Base-by-base conservation (phyloP, 2,888 invertebrate genomes). In the Hoplodrina ambigua region DNA sequence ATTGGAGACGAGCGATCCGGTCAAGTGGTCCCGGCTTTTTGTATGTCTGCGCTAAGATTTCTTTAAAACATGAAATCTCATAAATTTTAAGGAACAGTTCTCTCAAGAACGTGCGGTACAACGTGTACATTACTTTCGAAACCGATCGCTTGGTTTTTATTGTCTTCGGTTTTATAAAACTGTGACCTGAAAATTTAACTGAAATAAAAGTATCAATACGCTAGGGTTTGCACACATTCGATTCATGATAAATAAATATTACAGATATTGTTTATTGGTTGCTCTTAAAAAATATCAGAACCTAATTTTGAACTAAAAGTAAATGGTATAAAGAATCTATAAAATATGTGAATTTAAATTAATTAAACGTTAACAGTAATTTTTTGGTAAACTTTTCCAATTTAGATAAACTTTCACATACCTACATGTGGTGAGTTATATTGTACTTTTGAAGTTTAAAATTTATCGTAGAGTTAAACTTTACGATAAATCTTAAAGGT, bases 1-100 rank as follows among this genome's bases (percentile, higher is more conserved):
- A 86, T 87, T 82, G 88, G 87, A 91, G 89, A 90, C 90, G 88
- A 85, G 83, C 86, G 87, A 87, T 85, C 81, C 88, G 88, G 90
- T 94, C 94, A 94, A 94, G 94, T 93, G 91, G 83, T 87, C 82
- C 75, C 75, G 73, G 86, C 87, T 91, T 92, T 91, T 88, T 87
- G 79, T 81, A 70, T 66, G 85, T 82, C 85, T 88, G 71, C 69
- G 62, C 68, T 75, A 78, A 87, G 84, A 86, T 84, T 84, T 85
- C 82, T 84, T 86, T 84, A 85, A 85, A 83, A 85, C 85, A 82
- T 84, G 69, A 80, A 78, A 69, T 78, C 82, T 83, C 72, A 80
- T 84, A 78, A 85, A 83, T 85, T 83, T 85, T 74, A 80, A 78
- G 73, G 72, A 77, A 75, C 68, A 73, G 75, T 79, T 67, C 72